Conservation (phyloP, 2,888 invertebrate species). For the Ptilodon capucinus region DNA sequence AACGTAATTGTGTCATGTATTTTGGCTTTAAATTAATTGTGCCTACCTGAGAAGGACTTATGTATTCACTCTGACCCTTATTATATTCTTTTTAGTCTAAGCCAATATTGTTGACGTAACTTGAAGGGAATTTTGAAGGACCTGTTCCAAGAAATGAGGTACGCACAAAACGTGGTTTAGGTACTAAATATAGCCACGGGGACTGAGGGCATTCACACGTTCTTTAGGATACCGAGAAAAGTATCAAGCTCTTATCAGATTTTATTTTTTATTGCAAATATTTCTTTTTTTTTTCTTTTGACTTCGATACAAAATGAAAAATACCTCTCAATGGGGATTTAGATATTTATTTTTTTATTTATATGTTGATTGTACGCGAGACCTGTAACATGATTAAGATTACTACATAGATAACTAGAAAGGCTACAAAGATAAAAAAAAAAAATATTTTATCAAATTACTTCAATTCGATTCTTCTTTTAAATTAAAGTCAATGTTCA, state of each 20-base stretch:
- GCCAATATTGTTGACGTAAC: constrained; percentile 20
- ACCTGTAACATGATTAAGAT: no score
- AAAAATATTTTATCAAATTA: background rate
- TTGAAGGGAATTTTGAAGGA: constrained; percentile 24
- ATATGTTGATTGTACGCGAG: no score
- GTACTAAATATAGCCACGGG: constrained; percentile 20
- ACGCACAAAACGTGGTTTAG: constrained; percentile 10
- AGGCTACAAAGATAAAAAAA: no score
- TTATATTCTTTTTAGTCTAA: background rate
- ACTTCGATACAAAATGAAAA: no score
- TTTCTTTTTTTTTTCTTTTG: no score
- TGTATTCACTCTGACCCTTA: background rate
- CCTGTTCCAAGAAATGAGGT: constrained; percentile 16
- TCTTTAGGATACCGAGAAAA: constrained; percentile 7
- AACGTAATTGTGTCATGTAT: background rate
- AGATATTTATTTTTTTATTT: no score
- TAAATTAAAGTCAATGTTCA: background rate
- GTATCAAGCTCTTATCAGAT: background rate
- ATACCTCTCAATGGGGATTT: no score
- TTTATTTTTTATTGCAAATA: background rate
- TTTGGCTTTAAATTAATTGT: background rate
- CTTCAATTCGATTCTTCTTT: background rate
- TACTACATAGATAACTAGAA: no score
- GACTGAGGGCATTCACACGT: constrained; percentile 26
- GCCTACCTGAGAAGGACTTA: background rate